Evolutionary conservation across 2,113 vertebrate species (phyloP).

Genomic region (Vulpes lagopus): DNA sequence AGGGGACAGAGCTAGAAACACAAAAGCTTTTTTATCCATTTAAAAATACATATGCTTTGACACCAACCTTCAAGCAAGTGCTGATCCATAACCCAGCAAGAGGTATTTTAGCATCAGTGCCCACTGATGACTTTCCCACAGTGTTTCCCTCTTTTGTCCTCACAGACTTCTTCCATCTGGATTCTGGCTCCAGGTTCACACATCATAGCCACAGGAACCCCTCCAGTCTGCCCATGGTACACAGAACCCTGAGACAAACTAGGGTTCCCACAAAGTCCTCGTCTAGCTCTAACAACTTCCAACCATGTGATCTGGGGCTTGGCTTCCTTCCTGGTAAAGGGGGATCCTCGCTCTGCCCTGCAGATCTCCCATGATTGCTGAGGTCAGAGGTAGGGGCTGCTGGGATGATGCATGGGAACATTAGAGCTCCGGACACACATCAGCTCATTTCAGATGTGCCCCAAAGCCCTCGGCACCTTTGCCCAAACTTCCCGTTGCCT

Average conservation of each 20-base stretch:
- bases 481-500: neutral
- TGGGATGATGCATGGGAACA: neutral
- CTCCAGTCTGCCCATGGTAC: neutral
- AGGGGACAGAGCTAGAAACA: neutral
- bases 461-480: neutral
- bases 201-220: neutral
- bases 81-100: neutral
- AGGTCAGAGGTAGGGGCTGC: neutral
- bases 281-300: neutral
- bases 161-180: neutral
- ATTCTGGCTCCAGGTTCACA: neutral
- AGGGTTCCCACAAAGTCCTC: neutral
- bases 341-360: no score
- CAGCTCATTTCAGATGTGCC: neutral
- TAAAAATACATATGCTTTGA: neutral
- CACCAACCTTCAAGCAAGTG: neutral
- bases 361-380: neutral
- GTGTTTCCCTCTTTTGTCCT: neutral
- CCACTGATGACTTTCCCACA: neutral
- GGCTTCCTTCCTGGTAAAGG: neutral
- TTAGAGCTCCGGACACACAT: rapidly evolving
- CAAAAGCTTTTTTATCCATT: neutral
- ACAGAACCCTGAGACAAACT: neutral
- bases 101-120: neutral
- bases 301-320: neutral